phyloP scores from a whole-genome alignment of 2,888 invertebrate genomes.

The Zootermopsis nevadensis region DNA sequence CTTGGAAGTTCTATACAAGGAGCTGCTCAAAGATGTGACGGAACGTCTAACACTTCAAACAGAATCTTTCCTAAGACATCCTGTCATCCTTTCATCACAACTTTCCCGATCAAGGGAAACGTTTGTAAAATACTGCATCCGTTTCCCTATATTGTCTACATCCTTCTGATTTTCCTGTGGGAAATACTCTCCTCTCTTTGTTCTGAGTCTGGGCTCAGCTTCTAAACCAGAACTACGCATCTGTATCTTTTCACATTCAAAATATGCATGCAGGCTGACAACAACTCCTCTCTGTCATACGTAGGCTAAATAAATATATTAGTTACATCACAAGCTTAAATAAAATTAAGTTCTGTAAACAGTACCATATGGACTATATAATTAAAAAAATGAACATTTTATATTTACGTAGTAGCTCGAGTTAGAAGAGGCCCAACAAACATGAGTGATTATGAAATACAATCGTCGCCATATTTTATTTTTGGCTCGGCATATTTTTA shows the following conservation, averaged over 20 bases:
- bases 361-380: neutral
- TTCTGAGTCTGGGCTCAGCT: neutral
- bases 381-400: neutral
- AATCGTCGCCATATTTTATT: neutral
- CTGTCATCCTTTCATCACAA: neutral
- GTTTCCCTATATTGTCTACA: neutral
- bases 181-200: neutral
- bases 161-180: neutral
- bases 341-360: neutral
- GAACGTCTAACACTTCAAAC: neutral
- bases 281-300: neutral
- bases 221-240: neutral
- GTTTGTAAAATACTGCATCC: neutral
- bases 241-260: neutral
- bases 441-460: no score
- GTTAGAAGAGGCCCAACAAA: no score
- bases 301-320: neutral
- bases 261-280: neutral
- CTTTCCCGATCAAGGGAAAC: neutral
- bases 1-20: constrained; percentile 2
- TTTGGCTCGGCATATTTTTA: neutral
- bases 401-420: neutral
- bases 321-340: neutral
- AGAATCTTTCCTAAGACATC: neutral
- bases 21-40: constrained; percentile 39